A percentile compares a stretch with the other conserved stretches of the same genome.
phyloP scores from a whole-genome alignment of 2,888 invertebrate genomes.

The Erannis defoliaria region DNA sequence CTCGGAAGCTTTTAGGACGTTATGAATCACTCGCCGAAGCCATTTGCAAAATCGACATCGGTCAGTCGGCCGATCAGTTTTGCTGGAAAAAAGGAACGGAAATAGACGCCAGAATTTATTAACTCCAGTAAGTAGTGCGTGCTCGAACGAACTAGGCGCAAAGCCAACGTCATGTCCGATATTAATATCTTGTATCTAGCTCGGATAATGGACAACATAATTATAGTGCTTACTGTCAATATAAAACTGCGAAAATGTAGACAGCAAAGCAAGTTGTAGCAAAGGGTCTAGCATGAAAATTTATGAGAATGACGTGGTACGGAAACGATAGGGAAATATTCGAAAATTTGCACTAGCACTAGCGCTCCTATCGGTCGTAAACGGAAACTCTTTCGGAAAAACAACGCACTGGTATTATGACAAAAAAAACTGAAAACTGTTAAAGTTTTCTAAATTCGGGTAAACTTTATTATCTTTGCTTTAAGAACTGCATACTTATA shows the following conservation, averaged over 20 bases:
- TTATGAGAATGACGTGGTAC: no score
- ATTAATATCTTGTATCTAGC: conserved; percentile 69
- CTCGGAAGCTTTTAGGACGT: conserved; percentile 26
- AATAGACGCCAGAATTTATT: conserved; percentile 72
- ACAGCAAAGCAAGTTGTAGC: background rate
- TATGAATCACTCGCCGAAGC: conserved; percentile 20
- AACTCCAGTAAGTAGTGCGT: conserved; percentile 68
- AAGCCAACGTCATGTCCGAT: conserved; percentile 72
- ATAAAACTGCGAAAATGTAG: conserved; percentile 5
- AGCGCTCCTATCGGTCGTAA: no score
- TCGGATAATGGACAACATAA: conserved; percentile 58
- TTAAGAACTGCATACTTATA: no score
- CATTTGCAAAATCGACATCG: conserved; percentile 42
- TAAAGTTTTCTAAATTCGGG: no score
- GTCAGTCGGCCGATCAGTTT: conserved; percentile 49
- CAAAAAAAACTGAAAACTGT: no score
- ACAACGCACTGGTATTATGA: no score
- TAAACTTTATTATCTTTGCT: no score
- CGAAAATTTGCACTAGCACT: no score
- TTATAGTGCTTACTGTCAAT: conserved; percentile 43
- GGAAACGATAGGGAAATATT: no score
- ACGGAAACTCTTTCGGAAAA: no score
- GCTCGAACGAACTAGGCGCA: conserved; percentile 69
- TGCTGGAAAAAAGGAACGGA: conserved; percentile 63
- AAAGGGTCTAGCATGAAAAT: background rate